phyloP scores from a whole-genome alignment of 2,888 invertebrate species.

The Harpagoxenus sublaevis region DNA sequence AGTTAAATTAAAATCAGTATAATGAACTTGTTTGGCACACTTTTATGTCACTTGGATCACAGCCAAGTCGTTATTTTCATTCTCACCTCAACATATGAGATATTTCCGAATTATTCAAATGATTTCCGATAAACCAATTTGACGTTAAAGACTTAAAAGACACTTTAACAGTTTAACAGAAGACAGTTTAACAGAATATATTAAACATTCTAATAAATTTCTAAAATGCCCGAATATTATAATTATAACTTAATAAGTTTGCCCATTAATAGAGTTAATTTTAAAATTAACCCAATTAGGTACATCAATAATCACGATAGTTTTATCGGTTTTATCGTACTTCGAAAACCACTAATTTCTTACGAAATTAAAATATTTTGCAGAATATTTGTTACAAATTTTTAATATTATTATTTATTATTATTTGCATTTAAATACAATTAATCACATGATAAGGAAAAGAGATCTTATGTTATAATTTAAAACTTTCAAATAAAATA shows the following conservation, averaged over 20 bases:
- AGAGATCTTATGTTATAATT: neutral
- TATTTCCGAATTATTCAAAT: constrained; percentile 40
- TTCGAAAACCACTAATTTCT: neutral
- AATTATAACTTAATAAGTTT: constrained; percentile 19
- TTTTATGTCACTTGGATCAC: constrained; percentile 20
- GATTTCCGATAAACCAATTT: constrained; percentile 22
- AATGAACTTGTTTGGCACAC: neutral
- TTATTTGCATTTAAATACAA: neutral
- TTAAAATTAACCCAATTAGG: neutral
- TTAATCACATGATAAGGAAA: neutral
- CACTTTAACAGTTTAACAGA: neutral
- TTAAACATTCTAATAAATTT: neutral
- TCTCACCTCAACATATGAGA: neutral
- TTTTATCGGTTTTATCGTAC: no score
- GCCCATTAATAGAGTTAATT: neutral
- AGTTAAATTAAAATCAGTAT: neutral
- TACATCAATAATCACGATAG: neutral
- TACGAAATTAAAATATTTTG: neutral
- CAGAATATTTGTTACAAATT: neutral
- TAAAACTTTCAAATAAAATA: neutral
- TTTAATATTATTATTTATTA: constrained; percentile 4
- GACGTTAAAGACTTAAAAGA: neutral
- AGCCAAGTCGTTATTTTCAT: constrained; percentile 32
- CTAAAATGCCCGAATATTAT: neutral
- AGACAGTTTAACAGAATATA: no score